Base-by-base conservation (phyloP, 2,113 vertebrate genomes). In the Leptobrachium ailaonicum region DNA sequence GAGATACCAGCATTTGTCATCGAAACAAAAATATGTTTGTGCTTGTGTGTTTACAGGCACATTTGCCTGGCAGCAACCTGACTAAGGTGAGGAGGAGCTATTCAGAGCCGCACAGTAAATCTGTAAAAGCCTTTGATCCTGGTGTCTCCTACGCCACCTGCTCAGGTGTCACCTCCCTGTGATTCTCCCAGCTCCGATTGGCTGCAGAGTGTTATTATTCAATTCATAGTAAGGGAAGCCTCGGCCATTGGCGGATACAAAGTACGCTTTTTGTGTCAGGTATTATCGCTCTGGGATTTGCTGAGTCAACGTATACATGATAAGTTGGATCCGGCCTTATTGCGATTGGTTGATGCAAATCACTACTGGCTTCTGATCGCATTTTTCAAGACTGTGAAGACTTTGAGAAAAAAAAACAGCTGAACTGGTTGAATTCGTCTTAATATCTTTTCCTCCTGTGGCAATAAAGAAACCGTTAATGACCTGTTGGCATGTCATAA, bases 171-270 rank as follows among this genome's bases (percentile, higher is more conserved):
- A 68, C 41, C 41, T 58, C 41, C 3, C 10, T 32, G 43, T 71
- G 14, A 70, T 10, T 77, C 53, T 4, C 41, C 12, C 41, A 4
- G 62, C 42, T 67, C 2, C 8, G 70, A 73, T 79, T 79, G 77
- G 77, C n/a, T 73, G 62, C 64, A 45, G 63, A 54, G 8, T 80
- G 77, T 80, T 80, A 66, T 66, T 54, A 58, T 73, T 80, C 50
- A 66, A 67, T 42, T 20, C 32, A 1, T 9, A 45, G 7, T 60
- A 20, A 45, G 68, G 56, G 14, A 5, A 47, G 44, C 4, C 9
- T 67, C 47, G 11, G 4, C 12, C 14, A 67, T 66, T 80, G 77
- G 77, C 40, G 66, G 58, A 66, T 4, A 58, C 47, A 58, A 45
- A 32, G 62, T 56, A 45, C 66, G 70, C 50, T 43, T 43, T 79